Evolutionary conservation across 2,888 invertebrate species (phyloP), one percentile per base, ranked within the genome.

Genomic region (Apamea sordens): DNA sequence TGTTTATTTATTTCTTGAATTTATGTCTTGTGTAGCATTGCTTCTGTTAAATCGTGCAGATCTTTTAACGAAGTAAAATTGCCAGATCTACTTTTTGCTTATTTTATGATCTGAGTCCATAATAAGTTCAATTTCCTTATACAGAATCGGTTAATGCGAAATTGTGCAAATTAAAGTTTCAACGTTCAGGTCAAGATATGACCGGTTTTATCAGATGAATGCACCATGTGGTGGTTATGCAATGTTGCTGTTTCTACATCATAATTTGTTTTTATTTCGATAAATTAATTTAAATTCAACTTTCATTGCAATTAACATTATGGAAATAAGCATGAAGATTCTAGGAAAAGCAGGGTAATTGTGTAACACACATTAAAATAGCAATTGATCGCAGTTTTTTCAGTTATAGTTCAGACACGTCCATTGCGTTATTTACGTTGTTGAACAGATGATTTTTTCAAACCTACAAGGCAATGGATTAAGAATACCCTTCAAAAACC

Each of bases 1-100:
- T 84, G 59, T 78, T 86, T 59, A 77, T 85, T 85, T 65, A 67
- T 47, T 82, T 75, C n/a, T n/a, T 53, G 50, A 76, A 68, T 70
- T 73, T 24, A 24, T 70, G 47, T 44, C 6, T 64, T 64, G 50
- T 68, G 36, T 76, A 24, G 18, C n/a, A 3, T 24, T 69, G 3
- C 36, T 64, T 71, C 41, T 63, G 32, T 69, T 61, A 56, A 75
- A 73, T 77, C 64, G 56, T 71, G 61, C 44, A 67, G 44, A 76
- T 81, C 18, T 71, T 13, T 71, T 28, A 67, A 44, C 32, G 65
- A 41, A 65, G 28, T 36, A 11, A 74, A 63, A 68, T 71, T 28
- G 59, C 2, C 65, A 21, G 53, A 56, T 15, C 3, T 44, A 70
- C 61, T 73, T 73, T 79, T 50, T 44, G n/a, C 50, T 59, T 18